Percentiles rank a stretch among this genome's conserved stretches.
Evolutionary conservation across 2,888 invertebrate genomes (phyloP).

Genomic region (Deilephila porcellus): DNA sequence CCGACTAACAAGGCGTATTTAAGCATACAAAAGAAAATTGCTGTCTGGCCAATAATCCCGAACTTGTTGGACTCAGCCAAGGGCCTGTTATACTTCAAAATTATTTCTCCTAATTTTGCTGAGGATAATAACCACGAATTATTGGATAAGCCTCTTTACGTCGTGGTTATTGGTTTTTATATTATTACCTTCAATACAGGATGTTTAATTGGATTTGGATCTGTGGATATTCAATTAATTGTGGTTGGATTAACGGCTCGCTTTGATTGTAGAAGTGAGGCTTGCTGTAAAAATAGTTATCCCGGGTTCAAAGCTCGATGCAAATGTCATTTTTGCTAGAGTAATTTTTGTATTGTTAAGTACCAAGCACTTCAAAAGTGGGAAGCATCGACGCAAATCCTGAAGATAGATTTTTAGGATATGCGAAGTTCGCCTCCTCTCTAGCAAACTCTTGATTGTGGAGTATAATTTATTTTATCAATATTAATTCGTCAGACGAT

Average conservation of each 20-base stretch:
- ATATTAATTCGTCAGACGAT: too few relatives aligned
- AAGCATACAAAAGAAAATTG: conserved; percentile 23
- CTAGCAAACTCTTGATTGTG: too few relatives aligned
- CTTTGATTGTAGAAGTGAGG: too few relatives aligned
- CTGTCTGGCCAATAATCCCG: conserved; percentile 26
- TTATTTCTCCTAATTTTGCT: conserved; percentile 6
- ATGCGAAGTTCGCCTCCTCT: too few relatives aligned
- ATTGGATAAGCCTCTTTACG: conserved; percentile 12
- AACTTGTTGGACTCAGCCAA: conserved; percentile 10
- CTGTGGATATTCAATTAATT: neutral
- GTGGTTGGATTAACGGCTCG: neutral
- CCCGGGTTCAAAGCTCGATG: too few relatives aligned
- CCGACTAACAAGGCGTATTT: neutral
- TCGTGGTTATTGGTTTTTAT: neutral
- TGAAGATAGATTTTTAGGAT: too few relatives aligned
- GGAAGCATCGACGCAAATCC: too few relatives aligned
- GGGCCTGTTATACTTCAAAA: conserved; percentile 3
- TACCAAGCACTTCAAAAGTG: too few relatives aligned
- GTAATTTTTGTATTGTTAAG: too few relatives aligned
- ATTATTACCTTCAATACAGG: neutral
- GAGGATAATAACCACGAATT: neutral
- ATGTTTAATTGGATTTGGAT: conserved; percentile 1
- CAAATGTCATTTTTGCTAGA: too few relatives aligned
- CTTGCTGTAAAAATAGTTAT: too few relatives aligned
- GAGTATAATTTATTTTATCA: too few relatives aligned